Conservation (phyloP, 2,113 vertebrate genomes). For the Pterocles gutturalis region DNA sequence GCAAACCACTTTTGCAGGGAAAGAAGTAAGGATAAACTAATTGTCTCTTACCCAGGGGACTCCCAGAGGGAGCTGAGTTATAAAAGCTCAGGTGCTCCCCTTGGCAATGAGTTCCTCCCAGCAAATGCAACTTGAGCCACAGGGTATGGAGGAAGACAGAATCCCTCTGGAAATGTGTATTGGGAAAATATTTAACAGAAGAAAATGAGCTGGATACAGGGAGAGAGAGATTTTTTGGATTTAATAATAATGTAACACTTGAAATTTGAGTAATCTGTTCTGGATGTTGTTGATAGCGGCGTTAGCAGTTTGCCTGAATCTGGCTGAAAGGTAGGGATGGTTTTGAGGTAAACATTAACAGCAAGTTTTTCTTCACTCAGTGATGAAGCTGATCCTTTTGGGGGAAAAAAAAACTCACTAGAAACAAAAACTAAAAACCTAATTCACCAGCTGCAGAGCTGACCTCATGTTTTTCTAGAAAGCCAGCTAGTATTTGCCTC, state of each 20-base stretch:
- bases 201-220: neutral
- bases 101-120: neutral
- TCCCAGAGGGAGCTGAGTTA: neutral
- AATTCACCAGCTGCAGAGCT: neutral
- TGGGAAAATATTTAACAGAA: neutral
- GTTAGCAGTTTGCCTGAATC: neutral
- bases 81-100: neutral
- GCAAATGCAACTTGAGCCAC: neutral
- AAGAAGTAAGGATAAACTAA: neutral
- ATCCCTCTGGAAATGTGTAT: neutral
- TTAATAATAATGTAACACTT: neutral
- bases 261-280: neutral
- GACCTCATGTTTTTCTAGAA: neutral
- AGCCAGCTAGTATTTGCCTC: neutral
- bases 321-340: neutral
- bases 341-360: neutral
- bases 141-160: neutral
- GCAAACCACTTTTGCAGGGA: neutral
- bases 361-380: neutral
- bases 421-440: neutral
- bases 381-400: neutral
- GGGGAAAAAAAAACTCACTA: accelerated
- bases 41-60: neutral
- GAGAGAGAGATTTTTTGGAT: neutral
- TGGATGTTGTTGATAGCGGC: neutral